Conservation (phyloP, 2,888 invertebrate species). For the Atethmia centrago region DNA sequence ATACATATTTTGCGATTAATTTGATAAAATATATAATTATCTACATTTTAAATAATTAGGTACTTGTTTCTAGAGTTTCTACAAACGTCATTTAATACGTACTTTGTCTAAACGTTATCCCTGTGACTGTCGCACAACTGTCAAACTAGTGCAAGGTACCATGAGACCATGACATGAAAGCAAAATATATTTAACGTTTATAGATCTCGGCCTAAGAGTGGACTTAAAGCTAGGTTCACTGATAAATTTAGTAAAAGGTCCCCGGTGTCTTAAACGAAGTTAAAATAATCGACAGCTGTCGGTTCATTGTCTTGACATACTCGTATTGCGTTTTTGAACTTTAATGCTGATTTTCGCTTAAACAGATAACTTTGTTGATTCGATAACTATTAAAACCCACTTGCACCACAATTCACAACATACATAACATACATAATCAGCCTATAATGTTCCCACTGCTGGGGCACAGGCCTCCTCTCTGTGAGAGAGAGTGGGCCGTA, state of each 20-base stretch:
- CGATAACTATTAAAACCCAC: too few species aligned
- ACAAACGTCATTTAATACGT: background rate
- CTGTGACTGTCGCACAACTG: background rate
- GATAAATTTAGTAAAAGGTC: background rate
- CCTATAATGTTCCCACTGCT: too few species aligned
- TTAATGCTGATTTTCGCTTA: background rate
- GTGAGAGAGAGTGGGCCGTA: too few species aligned
- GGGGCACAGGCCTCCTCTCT: too few species aligned
- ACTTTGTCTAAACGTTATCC: background rate
- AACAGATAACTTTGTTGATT: background rate
- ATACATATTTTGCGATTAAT: background rate
- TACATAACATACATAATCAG: too few species aligned
- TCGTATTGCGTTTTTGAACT: slow-evolving; percentile 4
- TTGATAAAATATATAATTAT: background rate
- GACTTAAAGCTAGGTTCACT: background rate
- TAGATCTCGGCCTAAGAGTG: background rate
- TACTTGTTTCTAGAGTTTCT: background rate
- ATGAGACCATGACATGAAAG: background rate
- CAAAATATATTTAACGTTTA: background rate
- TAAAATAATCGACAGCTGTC: background rate
- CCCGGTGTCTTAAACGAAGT: background rate
- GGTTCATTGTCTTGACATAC: background rate
- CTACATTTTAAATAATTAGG: background rate
- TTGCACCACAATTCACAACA: background rate
- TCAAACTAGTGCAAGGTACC: background rate